Conservation (phyloP, 2,797 vertebrate species). For the Mormyrus hasselquistii region DNA sequence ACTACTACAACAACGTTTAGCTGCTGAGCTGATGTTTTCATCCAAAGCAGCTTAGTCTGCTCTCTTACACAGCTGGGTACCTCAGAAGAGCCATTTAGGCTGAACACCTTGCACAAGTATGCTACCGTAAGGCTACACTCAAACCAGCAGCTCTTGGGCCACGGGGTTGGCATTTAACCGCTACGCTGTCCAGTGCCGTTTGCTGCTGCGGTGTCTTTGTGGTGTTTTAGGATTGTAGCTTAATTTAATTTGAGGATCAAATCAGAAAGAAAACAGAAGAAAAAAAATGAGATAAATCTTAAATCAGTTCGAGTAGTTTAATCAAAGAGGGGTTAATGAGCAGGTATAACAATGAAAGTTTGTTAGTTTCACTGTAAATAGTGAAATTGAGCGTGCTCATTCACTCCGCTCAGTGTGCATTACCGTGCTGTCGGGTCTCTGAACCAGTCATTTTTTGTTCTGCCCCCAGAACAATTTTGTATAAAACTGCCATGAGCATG, state of each 20-base stretch:
- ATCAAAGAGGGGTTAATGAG: not conserved
- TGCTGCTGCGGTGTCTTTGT: not conserved
- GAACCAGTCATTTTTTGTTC: not conserved
- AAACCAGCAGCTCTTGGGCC: not conserved
- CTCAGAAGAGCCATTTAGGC: not conserved
- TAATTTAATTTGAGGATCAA: not conserved
- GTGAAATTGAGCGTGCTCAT: not conserved
- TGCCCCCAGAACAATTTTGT: not conserved
- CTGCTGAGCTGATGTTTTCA: slow-evolving; percentile 3
- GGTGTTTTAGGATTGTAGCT: not conserved
- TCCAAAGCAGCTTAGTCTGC: slow-evolving; percentile 4
- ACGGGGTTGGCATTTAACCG: not conserved
- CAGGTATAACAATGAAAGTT: not conserved
- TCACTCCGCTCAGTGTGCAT: not conserved
- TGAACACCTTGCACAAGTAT: not conserved
- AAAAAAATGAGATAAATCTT: not conserved
- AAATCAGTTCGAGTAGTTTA: not conserved
- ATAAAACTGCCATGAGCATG: not conserved
- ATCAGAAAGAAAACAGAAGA: not conserved
- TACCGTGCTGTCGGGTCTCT: not conserved
- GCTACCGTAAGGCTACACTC: not conserved
- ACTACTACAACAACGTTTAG: slow-evolving; percentile 7
- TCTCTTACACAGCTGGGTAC: not conserved
- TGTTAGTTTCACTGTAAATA: not conserved
- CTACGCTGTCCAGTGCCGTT: not conserved